Evolutionary conservation across 2,888 invertebrate species (phyloP).

Genomic region (Hyalella azteca): DNA sequence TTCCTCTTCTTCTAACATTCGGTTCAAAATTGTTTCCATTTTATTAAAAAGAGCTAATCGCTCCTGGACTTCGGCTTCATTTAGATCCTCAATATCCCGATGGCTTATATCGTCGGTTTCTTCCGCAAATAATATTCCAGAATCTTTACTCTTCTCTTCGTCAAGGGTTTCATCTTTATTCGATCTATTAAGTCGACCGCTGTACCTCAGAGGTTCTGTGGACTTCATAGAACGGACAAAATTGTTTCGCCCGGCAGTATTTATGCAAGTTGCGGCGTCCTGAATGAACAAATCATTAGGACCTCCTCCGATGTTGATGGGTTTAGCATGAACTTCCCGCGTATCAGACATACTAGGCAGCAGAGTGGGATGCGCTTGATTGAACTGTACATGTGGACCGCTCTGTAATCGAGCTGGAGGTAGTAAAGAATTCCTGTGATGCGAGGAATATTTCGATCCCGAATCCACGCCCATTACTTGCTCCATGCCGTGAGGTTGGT

Average conservation of each 20-base stretch:
- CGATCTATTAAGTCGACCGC: background rate
- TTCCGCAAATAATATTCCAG: constrained; percentile 57
- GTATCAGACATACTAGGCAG: background rate
- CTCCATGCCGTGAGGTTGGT: constrained; percentile 39
- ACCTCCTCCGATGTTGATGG: background rate
- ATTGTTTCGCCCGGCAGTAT: background rate
- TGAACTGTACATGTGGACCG: background rate
- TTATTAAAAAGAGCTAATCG: constrained; percentile 40
- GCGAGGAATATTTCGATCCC: background rate
- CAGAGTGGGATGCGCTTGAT: background rate
- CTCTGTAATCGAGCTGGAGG: background rate
- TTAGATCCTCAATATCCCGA: constrained; percentile 47
- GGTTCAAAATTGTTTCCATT: constrained; percentile 47
- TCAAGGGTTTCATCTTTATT: constrained; percentile 49
- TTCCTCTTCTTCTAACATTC: constrained; percentile 53
- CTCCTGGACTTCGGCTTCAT: constrained; percentile 44
- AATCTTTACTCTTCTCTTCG: constrained; percentile 59
- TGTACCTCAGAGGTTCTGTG: background rate
- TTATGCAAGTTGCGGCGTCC: background rate
- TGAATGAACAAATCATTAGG: constrained; percentile 24
- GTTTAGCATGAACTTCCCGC: constrained; percentile 16
- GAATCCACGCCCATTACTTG: constrained; percentile 14
- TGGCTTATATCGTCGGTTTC: constrained; percentile 43
- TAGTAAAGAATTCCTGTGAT: background rate
- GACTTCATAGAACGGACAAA: background rate